Base-by-base conservation (phyloP, 2,113 vertebrate species). In the Agelaius tricolor region DNA sequence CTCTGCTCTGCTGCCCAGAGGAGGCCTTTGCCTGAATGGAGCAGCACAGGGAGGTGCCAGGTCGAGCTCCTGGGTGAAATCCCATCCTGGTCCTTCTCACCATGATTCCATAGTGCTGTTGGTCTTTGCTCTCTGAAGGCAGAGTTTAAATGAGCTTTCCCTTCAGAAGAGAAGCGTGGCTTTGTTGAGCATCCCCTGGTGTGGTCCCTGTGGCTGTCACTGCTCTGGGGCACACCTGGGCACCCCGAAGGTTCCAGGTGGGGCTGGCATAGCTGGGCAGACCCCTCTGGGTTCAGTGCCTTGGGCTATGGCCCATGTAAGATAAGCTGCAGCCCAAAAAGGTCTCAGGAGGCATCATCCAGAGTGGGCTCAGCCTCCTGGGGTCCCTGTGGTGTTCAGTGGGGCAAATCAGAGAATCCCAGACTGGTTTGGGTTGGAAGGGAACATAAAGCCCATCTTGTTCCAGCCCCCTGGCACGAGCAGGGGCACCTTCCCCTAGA, bases 191-290 rank as follows among this genome's bases (percentile, higher is more conserved):
- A 1, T 23, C 15, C 2, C 47, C 35, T 7, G 33, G 9, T 3
- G 44, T 10, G 4, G 9, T 23, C 33, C 44, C 37, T 0, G 0
- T 12, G 69, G 17, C 21, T 58, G n/a, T 15, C 66, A 1, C 61
- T 10, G 54, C 49, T 26, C 51, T 26, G 18, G n/a, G 41, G 13
- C 28, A 14, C 2, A 11, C 0, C 7, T 24, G 55, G 44, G 59
- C 72, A 23, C 41, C 59, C 3, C 0, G 10, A 11, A 11, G 37
- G n/a, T 8, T 33, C 76, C 47, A 22, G 4, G 3, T 24, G 24
- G 23, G 46, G 24, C 52, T 63, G 72, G 52, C 3, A 19, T 6
- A 15, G 11, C 54, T 44, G 83, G 27, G 28, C 74, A 57, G 30
- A 63, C 6, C 78, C 18, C 0, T 1, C 14, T 57, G 37, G 27